Conservation (phyloP, 2,888 invertebrate genomes). For the Torymus tubicola region DNA sequence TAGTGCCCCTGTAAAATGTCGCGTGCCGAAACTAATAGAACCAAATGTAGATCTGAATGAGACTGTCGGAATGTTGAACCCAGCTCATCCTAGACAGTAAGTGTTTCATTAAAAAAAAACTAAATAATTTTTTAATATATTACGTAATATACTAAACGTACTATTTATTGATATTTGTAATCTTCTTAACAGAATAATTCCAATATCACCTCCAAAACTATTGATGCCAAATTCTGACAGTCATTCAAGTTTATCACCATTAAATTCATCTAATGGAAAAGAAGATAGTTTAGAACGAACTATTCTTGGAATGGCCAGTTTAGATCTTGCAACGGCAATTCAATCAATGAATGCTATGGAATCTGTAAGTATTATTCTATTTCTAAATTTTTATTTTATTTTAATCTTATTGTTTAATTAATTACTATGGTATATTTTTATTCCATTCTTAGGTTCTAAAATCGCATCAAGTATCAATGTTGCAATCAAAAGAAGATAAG, state of each 20-base stretch:
- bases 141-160: slow-evolving; percentile 1
- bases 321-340: slow-evolving; percentile 81
- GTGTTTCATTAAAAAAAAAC: slow-evolving; percentile 51
- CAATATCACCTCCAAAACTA: slow-evolving; percentile 79
- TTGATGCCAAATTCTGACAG: slow-evolving; percentile 70
- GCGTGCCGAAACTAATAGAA: slow-evolving; percentile 75
- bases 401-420: slow-evolving; percentile 34
- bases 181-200: slow-evolving; percentile 56
- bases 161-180: slow-evolving; percentile 20
- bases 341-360: slow-evolving; percentile 85
- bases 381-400: slow-evolving; percentile 7
- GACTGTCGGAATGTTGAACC: slow-evolving; percentile 62
- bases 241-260: slow-evolving; percentile 66
- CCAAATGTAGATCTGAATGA: slow-evolving; percentile 69
- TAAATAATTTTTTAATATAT: background rate
- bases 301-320: slow-evolving; percentile 81
- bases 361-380: slow-evolving; percentile 76
- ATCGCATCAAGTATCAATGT: slow-evolving; percentile 68
- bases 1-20: slow-evolving; percentile 71
- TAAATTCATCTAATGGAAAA: slow-evolving; percentile 75
- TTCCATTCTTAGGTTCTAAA: slow-evolving; percentile 68
- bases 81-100: slow-evolving; percentile 65
- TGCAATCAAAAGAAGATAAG: slow-evolving; percentile 73
- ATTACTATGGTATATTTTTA: slow-evolving; percentile 22
- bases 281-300: slow-evolving; percentile 77